These are phyloP conservation scores for Agrotis puta DNA, from an alignment of 2,888 invertebrate genomes.

Conservation along the genomic window DNA sequence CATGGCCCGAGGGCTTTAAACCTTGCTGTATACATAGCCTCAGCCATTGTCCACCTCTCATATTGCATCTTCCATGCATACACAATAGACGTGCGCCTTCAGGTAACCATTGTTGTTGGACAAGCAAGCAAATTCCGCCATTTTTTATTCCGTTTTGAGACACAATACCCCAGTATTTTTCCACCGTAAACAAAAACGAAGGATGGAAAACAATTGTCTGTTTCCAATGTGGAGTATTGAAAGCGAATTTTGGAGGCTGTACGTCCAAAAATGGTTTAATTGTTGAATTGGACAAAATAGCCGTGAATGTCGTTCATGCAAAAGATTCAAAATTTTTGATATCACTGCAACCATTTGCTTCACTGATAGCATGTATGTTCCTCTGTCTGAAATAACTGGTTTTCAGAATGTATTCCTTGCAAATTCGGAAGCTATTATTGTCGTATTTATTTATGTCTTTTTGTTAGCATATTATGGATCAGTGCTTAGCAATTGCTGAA, in stretches of 20 bases:
- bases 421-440: too few species aligned
- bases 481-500: neutral
- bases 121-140: conserved; percentile 59
- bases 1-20: conserved; percentile 18
- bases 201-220: conserved; percentile 41
- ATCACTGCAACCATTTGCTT: too few species aligned
- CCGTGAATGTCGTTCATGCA: neutral
- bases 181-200: conserved; percentile 39
- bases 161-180: conserved; percentile 63
- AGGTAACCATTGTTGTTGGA: conserved; percentile 64
- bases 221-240: conserved; percentile 13
- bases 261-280: conserved; percentile 19
- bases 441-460: too few species aligned
- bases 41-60: conserved; percentile 53
- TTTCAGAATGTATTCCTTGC: too few species aligned
- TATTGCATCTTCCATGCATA: conserved; percentile 62
- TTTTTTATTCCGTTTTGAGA: conserved; percentile 67
- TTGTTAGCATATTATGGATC: neutral
- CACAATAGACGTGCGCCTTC: conserved; percentile 58
- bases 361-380: too few species aligned
- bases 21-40: conserved; percentile 26
- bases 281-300: conserved; percentile 13
- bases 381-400: too few species aligned
- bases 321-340: too few species aligned
- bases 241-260: conserved; percentile 5